Percentiles rank a stretch among this genome's conserved stretches.
phyloP scores from a whole-genome alignment of 2,888 invertebrate species.

The Caradrina kadenii region DNA sequence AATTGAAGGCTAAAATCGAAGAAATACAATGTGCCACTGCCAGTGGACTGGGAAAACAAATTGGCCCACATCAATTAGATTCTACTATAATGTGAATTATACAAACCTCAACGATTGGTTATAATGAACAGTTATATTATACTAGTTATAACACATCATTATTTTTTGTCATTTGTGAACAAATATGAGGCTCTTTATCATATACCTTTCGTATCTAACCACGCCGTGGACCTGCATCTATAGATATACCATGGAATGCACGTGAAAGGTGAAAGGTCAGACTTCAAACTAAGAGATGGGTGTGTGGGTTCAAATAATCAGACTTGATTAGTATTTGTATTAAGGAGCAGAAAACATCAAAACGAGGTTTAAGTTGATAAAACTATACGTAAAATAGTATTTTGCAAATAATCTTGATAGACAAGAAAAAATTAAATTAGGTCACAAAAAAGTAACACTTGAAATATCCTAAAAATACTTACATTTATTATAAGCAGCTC shows the following conservation, averaged over 20 bases:
- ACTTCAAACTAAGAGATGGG: constrained; percentile 32
- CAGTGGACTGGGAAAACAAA: no score
- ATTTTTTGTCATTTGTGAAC: neutral
- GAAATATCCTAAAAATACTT: neutral
- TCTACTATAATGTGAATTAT: no score
- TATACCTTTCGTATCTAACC: constrained; percentile 3
- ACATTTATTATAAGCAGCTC: neutral
- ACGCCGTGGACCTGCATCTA: neutral
- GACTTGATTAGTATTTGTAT: neutral
- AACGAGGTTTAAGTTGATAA: neutral
- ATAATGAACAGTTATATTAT: no score
- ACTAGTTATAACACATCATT: no score
- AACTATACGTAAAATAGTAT: neutral
- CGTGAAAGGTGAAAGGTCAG: constrained; percentile 27
- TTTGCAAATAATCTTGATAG: neutral
- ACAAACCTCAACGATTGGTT: no score
- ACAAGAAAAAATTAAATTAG: neutral
- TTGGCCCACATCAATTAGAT: no score
- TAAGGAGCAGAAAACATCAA: neutral
- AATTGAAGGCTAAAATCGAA: no score
- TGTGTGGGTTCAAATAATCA: constrained; percentile 7
- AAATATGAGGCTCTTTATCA: neutral
- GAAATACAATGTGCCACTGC: no score
- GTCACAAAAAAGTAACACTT: neutral
- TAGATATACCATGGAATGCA: neutral